phyloP scores from a whole-genome alignment of 64 coral and sea anemone species.

The Exaiptasia diaphana region DNA sequence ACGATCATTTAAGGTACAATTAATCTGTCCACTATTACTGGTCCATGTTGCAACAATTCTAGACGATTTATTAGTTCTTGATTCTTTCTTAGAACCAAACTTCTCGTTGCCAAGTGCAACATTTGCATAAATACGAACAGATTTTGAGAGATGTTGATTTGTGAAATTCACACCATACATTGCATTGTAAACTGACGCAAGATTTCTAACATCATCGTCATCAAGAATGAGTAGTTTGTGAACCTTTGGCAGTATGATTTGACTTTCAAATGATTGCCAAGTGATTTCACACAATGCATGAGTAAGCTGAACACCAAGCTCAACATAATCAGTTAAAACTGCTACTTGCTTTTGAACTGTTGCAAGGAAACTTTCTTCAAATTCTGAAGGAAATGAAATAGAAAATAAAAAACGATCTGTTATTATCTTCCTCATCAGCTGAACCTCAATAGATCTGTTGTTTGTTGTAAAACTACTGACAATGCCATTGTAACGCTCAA shows the following conservation, averaged over 20 bases:
- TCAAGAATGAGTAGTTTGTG: neutral
- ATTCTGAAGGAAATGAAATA: neutral
- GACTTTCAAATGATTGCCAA: neutral
- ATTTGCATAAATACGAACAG: neutral
- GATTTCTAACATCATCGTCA: neutral
- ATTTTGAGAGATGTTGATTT: neutral
- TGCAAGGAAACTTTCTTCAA: conserved; percentile 1
- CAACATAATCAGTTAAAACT: neutral
- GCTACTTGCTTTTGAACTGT: neutral
- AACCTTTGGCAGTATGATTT: neutral
- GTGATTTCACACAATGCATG: neutral
- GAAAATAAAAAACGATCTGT: neutral
- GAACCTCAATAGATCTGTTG: conserved; percentile 25
- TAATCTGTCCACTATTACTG: neutral
- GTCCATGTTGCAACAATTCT: conserved; percentile 38
- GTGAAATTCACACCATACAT: neutral
- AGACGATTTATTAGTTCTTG: neutral
- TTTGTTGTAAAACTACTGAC: neutral
- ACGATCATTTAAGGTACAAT: too few species aligned
- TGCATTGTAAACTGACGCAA: neutral
- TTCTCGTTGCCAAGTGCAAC: neutral
- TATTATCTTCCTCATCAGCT: conserved; percentile 9
- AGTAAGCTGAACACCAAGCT: neutral
- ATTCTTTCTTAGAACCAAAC: conserved; percentile 5
- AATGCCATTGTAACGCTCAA: conserved; percentile 43